Conservation (phyloP, 2,113 vertebrate species). For the Myotis davidii region DNA sequence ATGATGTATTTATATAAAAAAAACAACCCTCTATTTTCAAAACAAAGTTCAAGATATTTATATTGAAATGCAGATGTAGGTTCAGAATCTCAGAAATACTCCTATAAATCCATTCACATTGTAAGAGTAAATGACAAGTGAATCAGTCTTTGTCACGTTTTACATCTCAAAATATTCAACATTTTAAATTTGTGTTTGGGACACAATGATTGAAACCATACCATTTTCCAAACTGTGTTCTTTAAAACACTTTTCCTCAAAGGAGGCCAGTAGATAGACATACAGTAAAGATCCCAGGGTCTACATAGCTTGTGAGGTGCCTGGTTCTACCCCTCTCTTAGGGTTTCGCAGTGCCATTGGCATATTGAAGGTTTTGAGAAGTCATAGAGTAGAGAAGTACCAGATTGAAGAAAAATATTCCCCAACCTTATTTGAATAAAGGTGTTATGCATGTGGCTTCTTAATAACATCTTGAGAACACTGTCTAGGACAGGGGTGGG, state of each 20-base stretch:
- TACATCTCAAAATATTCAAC: neutral
- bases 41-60: neutral
- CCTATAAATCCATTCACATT: neutral
- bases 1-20: neutral
- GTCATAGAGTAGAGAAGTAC: neutral
- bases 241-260: neutral
- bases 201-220: neutral
- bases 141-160: neutral
- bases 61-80: neutral
- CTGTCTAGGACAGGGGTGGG: too few species aligned
- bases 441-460: neutral
- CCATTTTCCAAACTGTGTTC: neutral
- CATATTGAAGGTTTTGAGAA: neutral
- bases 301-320: neutral
- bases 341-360: fast-evolving
- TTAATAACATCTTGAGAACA: slow-evolving; percentile 1
- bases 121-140: neutral
- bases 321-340: neutral
- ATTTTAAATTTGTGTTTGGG: neutral
- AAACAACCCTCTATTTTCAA: neutral
- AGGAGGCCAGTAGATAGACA: neutral
- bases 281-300: neutral
- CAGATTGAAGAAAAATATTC: neutral
- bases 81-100: neutral
- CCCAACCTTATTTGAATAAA: neutral